Percentiles rank a stretch among this genome's conserved stretches.
These are phyloP conservation scores for Okapia johnstoni DNA, from an alignment of 2,113 vertebrate genomes.

Conservation along the genomic window DNA sequence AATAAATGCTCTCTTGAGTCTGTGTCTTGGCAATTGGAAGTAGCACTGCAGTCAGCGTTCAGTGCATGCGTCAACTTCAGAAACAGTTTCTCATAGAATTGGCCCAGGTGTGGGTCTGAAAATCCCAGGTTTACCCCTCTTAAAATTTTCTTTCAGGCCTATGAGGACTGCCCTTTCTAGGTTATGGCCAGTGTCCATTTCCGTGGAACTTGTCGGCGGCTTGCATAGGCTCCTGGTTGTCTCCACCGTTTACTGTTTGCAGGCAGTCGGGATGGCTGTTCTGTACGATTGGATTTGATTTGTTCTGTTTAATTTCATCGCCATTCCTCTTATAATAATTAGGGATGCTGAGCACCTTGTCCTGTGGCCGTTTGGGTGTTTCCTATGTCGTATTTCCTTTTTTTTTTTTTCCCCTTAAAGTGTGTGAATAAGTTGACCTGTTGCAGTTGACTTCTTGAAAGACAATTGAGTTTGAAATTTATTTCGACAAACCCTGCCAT, in stretches of 20 bases:
- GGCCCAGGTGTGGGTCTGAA: background rate
- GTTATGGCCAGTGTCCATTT: background rate
- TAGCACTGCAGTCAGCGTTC: background rate
- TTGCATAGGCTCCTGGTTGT: background rate
- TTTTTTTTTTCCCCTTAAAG: accelerated
- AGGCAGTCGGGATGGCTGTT: background rate
- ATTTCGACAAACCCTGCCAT: background rate
- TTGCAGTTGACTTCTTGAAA: background rate
- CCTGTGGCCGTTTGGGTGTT: background rate
- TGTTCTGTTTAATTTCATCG: background rate
- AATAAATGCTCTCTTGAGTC: background rate
- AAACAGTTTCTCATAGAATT: background rate
- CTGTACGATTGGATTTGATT: background rate
- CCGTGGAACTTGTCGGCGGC: background rate
- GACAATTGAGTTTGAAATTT: background rate
- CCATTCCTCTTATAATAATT: background rate
- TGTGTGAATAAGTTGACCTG: background rate
- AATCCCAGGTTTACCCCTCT: background rate
- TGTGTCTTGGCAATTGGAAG: background rate
- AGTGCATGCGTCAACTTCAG: background rate
- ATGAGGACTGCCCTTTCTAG: background rate
- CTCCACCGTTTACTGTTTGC: background rate
- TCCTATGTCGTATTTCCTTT: background rate
- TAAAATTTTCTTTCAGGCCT: background rate
- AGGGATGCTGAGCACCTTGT: background rate